Conservation (phyloP, 2,113 vertebrate genomes). For the Coreoperca whiteheadi region DNA sequence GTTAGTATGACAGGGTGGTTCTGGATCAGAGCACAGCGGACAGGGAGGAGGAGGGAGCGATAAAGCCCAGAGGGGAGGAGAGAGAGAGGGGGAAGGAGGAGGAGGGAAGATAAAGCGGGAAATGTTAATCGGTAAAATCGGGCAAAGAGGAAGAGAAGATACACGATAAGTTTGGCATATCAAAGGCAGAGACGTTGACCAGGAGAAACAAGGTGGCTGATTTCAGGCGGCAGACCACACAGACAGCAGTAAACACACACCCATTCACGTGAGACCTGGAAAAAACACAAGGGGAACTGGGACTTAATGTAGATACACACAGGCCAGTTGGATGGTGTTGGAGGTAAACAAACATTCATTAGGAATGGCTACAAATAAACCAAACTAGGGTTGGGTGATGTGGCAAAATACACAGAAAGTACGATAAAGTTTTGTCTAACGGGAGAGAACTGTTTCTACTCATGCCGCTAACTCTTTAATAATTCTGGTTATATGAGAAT, state of each 20-base stretch:
- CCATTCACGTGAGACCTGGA: slow-evolving; percentile 63
- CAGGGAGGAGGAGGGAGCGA: slow-evolving; percentile 79
- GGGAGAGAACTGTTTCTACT: background rate
- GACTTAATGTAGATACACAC: slow-evolving; percentile 16
- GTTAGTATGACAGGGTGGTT: slow-evolving; percentile 99
- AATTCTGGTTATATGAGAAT: background rate
- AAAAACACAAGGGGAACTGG: slow-evolving; percentile 16
- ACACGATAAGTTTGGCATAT: slow-evolving; percentile 40
- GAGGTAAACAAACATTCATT: background rate
- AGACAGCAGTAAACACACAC: slow-evolving; percentile 49
- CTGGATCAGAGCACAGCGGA: slow-evolving; percentile 93
- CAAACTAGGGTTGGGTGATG: background rate
- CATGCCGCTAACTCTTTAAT: background rate
- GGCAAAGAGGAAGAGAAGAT: slow-evolving; percentile 37
- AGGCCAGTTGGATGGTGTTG: background rate
- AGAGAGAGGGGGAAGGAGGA: slow-evolving; percentile 44
- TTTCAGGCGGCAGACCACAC: slow-evolving; percentile 42
- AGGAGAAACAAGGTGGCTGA: slow-evolving; percentile 30
- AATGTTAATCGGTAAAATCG: slow-evolving; percentile 68
- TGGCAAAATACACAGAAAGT: background rate
- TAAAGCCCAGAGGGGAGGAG: slow-evolving; percentile 64
- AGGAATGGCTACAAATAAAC: background rate
- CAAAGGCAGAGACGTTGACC: slow-evolving; percentile 34
- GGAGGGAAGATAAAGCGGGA: slow-evolving; percentile 67
- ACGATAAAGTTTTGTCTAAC: background rate